Percentiles rank a stretch among this genome's conserved stretches.
Conservation (phyloP, 2,888 invertebrate genomes). For the Parnassius smintheus region DNA sequence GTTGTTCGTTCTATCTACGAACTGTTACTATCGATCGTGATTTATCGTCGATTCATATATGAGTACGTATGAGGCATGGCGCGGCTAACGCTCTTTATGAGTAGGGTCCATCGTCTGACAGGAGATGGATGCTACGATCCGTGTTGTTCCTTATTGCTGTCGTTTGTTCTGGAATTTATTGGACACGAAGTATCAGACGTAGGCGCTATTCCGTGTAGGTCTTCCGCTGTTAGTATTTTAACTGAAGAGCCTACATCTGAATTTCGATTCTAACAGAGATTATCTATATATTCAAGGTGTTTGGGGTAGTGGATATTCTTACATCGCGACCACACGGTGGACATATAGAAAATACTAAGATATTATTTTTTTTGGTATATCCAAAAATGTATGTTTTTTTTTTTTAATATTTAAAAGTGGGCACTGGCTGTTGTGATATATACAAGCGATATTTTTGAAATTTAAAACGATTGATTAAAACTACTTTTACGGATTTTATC, state of each 20-base stretch:
- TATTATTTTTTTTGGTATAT: no score
- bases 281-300: no score
- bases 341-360: no score
- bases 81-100: constrained; percentile 32
- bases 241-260: no score
- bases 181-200: constrained; percentile 73
- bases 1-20: constrained; percentile 43
- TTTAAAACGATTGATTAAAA: no score
- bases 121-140: constrained; percentile 66
- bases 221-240: background rate
- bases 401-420: no score
- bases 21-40: constrained; percentile 52
- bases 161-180: constrained; percentile 75
- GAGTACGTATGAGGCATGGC: constrained; percentile 25
- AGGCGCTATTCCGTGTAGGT: constrained; percentile 7
- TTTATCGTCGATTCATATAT: constrained; percentile 55
- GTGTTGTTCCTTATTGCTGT: constrained; percentile 67
- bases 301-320: no score
- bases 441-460: no score
- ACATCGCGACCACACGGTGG: no score
- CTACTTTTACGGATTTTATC: no score
- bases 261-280: background rate
- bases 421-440: no score
- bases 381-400: no score
- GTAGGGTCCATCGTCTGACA: constrained; percentile 49